phyloP scores from a whole-genome alignment of 2,888 invertebrate species.

The Leucophenga maculata region DNA sequence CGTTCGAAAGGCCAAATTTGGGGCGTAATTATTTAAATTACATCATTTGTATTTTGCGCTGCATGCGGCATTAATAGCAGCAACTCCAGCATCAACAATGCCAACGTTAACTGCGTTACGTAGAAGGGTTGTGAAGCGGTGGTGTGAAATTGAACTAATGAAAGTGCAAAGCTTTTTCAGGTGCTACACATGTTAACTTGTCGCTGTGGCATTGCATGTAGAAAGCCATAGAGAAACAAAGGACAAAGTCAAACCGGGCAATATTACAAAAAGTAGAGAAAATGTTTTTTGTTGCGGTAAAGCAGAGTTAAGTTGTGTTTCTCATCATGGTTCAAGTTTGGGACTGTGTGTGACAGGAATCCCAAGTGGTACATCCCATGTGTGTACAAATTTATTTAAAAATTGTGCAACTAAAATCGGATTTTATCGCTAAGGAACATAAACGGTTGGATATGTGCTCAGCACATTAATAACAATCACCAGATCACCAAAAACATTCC shows the following conservation, averaged over 20 bases:
- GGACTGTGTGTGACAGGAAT: constrained; percentile 16
- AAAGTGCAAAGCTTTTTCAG: neutral
- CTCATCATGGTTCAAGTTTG: neutral
- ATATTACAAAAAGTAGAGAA: neutral
- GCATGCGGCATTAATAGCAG: neutral
- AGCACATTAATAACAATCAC: too few species aligned
- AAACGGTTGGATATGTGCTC: too few species aligned
- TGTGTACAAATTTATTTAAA: constrained; percentile 24
- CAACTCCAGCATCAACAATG: neutral
- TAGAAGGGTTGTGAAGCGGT: neutral
- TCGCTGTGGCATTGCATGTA: neutral
- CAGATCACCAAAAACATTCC: too few species aligned
- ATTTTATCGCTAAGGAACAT: too few species aligned
- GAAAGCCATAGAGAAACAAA: neutral
- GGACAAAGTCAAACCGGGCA: neutral
- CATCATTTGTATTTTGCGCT: constrained; percentile 60
- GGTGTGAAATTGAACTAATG: neutral
- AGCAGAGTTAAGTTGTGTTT: neutral
- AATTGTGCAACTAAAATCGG: too few species aligned
- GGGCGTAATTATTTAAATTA: constrained; percentile 67
- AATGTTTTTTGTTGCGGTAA: constrained; percentile 6
- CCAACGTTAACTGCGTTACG: neutral
- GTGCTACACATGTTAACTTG: constrained; percentile 16
- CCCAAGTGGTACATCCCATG: neutral
- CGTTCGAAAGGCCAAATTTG: constrained; percentile 27